Conservation (phyloP, 1,140 invertebrate species). For the Ylistrum balloti region DNA sequence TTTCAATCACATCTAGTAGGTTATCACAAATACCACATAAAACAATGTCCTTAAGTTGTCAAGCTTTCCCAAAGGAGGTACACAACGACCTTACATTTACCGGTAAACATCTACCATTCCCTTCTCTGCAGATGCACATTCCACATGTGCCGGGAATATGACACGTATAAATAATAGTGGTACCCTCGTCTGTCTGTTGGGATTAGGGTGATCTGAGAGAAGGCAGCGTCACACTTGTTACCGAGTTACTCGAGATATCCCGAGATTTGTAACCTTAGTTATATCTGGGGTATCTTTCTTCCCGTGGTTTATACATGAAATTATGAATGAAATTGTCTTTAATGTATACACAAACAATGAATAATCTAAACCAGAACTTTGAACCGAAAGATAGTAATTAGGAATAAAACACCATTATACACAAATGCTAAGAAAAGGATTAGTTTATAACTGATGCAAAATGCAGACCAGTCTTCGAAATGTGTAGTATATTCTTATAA, state of each 20-base stretch:
- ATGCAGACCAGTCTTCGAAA: too few species aligned
- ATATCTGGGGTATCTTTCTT: background rate
- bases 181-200: background rate
- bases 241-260: background rate
- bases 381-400: too few species aligned
- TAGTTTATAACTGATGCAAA: too few species aligned
- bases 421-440: background rate
- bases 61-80: background rate
- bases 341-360: too few species aligned
- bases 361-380: too few species aligned
- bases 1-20: too few species aligned
- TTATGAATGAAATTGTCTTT: background rate
- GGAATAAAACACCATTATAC: background rate
- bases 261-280: background rate
- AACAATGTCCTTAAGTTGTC: background rate
- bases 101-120: background rate
- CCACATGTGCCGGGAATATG: background rate
- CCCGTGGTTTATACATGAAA: background rate
- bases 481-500: background rate
- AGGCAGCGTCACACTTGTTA: background rate
- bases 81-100: background rate
- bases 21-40: background rate
- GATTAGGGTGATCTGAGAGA: background rate
- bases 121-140: background rate
- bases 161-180: conserved; percentile 2